Percentiles rank a stretch among this genome's conserved stretches.
Evolutionary conservation across 2,797 vertebrate species (phyloP).

Genomic region (Coregonus suidteri): DNA sequence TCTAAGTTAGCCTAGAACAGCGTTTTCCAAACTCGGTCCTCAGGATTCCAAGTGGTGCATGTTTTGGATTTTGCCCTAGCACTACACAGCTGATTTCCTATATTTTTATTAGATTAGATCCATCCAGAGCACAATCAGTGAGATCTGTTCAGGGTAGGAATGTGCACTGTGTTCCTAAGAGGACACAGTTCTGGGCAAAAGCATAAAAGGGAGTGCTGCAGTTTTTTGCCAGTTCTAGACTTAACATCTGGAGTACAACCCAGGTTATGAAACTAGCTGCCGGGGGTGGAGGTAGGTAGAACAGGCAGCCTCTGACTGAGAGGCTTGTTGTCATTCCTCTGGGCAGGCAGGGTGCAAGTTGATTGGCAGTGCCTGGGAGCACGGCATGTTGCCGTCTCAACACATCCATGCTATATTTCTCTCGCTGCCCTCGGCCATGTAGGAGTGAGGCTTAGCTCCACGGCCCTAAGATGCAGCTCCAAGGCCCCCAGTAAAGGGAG

Average conservation of each 20-base stretch:
- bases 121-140: neutral
- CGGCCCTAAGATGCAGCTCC: neutral
- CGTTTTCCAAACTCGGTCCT: too few species aligned
- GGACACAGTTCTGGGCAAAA: neutral
- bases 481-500: neutral
- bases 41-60: too few species aligned
- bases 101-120: neutral
- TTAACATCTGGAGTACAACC: constrained; percentile 33
- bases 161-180: neutral
- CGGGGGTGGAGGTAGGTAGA: too few species aligned
- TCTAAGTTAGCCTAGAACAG: neutral
- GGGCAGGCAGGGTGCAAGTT: neutral
- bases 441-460: neutral
- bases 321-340: neutral
- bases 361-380: neutral
- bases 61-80: too few species aligned
- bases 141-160: neutral
- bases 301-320: neutral
- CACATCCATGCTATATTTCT: constrained; percentile 3
- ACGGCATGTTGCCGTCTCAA: neutral
- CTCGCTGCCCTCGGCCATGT: neutral
- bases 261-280: constrained; percentile 7
- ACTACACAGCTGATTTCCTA: neutral
- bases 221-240: neutral
- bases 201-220: neutral